These are phyloP conservation scores for Thalassophryne amazonica DNA, from an alignment of 2,797 vertebrate genomes.

Conservation along the genomic window DNA sequence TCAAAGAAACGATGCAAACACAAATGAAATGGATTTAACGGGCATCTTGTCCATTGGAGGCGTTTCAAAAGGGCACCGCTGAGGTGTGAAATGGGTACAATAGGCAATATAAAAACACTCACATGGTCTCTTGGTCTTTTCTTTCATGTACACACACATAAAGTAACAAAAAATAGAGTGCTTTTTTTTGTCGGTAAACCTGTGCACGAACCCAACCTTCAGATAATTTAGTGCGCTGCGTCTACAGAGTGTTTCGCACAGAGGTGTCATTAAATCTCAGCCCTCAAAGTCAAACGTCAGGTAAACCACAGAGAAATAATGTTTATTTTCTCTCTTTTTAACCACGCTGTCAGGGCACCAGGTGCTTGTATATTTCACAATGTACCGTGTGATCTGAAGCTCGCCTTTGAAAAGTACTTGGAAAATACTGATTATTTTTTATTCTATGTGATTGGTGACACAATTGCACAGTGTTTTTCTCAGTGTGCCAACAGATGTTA, in stretches of 20 bases:
- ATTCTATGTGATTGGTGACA: slow-evolving; percentile 26
- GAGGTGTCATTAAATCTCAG: slow-evolving; percentile 81
- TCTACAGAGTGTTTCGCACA: slow-evolving; percentile 74
- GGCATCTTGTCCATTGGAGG: slow-evolving; percentile 64
- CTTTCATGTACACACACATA: slow-evolving; percentile 24
- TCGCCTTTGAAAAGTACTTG: slow-evolving; percentile 54
- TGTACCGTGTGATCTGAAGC: slow-evolving; percentile 61
- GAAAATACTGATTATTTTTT: slow-evolving; percentile 33
- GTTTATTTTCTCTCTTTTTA: slow-evolving; percentile 83
- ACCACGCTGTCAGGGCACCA: slow-evolving; percentile 69
- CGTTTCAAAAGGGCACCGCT: slow-evolving; percentile 64
- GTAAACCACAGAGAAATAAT: slow-evolving; percentile 81
- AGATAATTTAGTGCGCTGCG: slow-evolving; percentile 77
- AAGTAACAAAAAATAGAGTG: slow-evolving; percentile 49
- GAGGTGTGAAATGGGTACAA: slow-evolving; percentile 70
- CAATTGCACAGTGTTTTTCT: slow-evolving; percentile 35
- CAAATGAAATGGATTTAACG: slow-evolving; percentile 74
- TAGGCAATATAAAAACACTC: slow-evolving; percentile 66
- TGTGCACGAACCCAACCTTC: slow-evolving; percentile 79
- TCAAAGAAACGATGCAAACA: slow-evolving; percentile 77
- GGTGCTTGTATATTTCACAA: slow-evolving; percentile 62
- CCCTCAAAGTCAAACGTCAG: slow-evolving; percentile 85
- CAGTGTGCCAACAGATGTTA: background rate
- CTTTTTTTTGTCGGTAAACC: slow-evolving; percentile 70
- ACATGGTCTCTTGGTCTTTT: slow-evolving; percentile 40